Conservation (phyloP, 1,140 invertebrate species). For the Philaenus spumarius region DNA sequence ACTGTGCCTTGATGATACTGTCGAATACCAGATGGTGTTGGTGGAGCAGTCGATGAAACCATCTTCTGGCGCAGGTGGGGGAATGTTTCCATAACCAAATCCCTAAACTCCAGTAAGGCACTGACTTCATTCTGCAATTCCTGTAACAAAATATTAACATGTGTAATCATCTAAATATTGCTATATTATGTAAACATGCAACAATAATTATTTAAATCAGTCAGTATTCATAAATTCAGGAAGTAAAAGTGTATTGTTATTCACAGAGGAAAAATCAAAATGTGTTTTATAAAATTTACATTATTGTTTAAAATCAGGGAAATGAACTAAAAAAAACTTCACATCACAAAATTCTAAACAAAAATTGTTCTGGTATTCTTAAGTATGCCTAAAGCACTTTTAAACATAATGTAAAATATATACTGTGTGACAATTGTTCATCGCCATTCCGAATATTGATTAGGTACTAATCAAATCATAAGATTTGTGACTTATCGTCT, state of each 20-base stretch:
- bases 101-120: slow-evolving; percentile 78
- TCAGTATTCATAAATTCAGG: neutral
- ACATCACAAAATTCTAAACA: no score
- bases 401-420: no score
- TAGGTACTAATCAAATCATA: no score
- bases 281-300: no score
- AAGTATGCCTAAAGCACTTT: no score
- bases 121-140: slow-evolving; percentile 88
- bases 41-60: slow-evolving; percentile 39
- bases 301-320: no score
- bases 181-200: neutral
- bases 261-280: neutral
- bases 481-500: no score
- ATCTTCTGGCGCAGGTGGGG: slow-evolving; percentile 79
- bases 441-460: no score
- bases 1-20: neutral
- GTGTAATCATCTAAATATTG: neutral
- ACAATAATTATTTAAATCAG: neutral
- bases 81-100: slow-evolving; percentile 86
- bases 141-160: slow-evolving; percentile 37
- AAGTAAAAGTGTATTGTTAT: neutral
- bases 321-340: no score
- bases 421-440: no score
- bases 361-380: no score
- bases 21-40: slow-evolving; percentile 3